Evolutionary conservation across 2,888 invertebrate species (phyloP).

Genomic region (Lasioglossum marginatum): DNA sequence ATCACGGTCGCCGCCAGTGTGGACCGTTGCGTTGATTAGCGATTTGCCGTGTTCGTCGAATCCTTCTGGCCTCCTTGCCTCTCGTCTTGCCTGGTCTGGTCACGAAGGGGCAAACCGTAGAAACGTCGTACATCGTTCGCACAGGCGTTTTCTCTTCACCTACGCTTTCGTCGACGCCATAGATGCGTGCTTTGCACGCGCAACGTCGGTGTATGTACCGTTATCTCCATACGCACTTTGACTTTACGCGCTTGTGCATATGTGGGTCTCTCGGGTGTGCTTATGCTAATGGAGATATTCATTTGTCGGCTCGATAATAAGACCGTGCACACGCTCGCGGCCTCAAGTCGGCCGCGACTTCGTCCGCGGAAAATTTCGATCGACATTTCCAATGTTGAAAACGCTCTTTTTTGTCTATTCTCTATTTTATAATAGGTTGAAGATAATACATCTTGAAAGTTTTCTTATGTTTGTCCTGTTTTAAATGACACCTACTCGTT

Average conservation of each 20-base stretch:
- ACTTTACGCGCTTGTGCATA: constrained; percentile 73
- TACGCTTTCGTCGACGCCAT: constrained; percentile 25
- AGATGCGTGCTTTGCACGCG: neutral
- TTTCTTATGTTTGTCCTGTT: too few relatives aligned
- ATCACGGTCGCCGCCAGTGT: constrained; percentile 36
- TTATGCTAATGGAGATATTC: constrained; percentile 73
- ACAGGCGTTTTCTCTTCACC: constrained; percentile 49
- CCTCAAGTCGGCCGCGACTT: constrained; percentile 9
- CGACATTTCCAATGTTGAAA: neutral
- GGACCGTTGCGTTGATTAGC: constrained; percentile 51
- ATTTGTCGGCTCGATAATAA: constrained; percentile 71
- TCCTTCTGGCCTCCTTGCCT: neutral
- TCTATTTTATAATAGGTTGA: too few relatives aligned
- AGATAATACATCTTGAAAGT: too few relatives aligned
- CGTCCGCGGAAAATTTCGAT: neutral
- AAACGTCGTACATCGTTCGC: neutral
- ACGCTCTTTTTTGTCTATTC: too few relatives aligned
- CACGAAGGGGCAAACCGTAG: neutral
- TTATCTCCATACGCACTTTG: constrained; percentile 75
- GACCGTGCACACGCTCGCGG: constrained; percentile 35
- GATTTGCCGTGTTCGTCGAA: constrained; percentile 29
- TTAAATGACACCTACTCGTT: too few relatives aligned
- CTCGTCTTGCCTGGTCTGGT: neutral
- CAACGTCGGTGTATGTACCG: constrained; percentile 70
- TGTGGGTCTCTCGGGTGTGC: constrained; percentile 68